phyloP scores from a whole-genome alignment of 2,888 invertebrate species.

The Seira sanloemensis region DNA sequence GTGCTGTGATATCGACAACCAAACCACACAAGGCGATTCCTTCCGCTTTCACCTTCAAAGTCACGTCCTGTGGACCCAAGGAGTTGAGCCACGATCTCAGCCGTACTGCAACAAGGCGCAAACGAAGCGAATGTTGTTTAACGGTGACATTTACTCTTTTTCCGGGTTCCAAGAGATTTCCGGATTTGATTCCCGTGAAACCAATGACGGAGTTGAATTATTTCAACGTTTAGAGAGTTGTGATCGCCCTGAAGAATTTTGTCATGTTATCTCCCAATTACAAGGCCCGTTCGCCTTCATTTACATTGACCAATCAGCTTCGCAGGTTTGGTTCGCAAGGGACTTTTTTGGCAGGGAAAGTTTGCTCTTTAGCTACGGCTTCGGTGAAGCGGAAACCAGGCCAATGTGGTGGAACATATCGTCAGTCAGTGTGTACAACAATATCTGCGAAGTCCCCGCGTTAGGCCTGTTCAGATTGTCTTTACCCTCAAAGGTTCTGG shows the following conservation, averaged over 20 bases:
- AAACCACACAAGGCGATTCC: too few relatives aligned
- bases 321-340: conserved; percentile 86
- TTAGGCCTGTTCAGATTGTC: conserved; percentile 76
- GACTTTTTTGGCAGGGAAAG: conserved; percentile 92
- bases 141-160: conserved; percentile 88
- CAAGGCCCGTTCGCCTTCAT: conserved; percentile 92
- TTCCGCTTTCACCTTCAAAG: conserved; percentile 61
- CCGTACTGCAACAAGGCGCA: conserved; percentile 80
- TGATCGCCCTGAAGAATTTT: conserved; percentile 72
- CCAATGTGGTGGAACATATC: conserved; percentile 70
- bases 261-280: conserved; percentile 79
- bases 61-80: conserved; percentile 91
- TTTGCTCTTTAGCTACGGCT: conserved; percentile 79
- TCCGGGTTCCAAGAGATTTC: conserved; percentile 74
- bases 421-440: conserved; percentile 73
- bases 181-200: conserved; percentile 49
- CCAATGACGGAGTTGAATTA: conserved; percentile 57
- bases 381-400: neutral
- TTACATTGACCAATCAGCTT: conserved; percentile 81
- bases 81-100: conserved; percentile 78
- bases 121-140: conserved; percentile 86
- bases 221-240: conserved; percentile 50
- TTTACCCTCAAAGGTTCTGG: conserved; percentile 54
- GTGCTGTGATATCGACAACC: too few relatives aligned
- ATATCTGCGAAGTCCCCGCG: conserved; percentile 75